These are phyloP conservation scores for Alfaro cultratus DNA, from an alignment of 2,797 vertebrate species.

Conservation along the genomic window DNA sequence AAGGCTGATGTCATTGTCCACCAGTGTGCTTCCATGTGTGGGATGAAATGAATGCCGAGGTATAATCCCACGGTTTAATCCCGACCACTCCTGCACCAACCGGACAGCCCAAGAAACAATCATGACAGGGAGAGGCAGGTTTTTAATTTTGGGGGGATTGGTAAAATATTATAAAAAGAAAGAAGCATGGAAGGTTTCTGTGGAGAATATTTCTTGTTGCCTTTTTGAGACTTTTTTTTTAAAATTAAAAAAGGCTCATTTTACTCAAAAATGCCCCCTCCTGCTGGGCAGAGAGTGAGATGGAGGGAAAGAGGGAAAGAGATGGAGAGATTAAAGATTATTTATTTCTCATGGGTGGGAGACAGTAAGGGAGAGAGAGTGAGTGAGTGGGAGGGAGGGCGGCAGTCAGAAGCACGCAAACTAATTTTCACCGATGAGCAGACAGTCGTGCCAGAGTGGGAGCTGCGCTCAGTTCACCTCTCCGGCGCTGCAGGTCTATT, in stretches of 20 bases:
- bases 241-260: conserved; percentile 50
- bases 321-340: conserved; percentile 68
- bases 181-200: conserved; percentile 8
- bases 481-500: conserved; percentile 28
- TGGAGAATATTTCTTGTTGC: conserved; percentile 36
- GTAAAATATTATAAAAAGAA: background rate
- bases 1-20: conserved; percentile 77
- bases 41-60: conserved; percentile 74
- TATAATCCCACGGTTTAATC: conserved; percentile 79
- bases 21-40: conserved; percentile 49
- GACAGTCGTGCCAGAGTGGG: conserved; percentile 63
- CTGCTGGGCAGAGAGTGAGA: conserved; percentile 36
- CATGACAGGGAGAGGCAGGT: conserved; percentile 1
- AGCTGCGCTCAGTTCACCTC: conserved; percentile 60
- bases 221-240: conserved; percentile 28
- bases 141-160: background rate
- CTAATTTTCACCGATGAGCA: conserved; percentile 72
- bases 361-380: conserved; percentile 60
- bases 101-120: conserved; percentile 43
- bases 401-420: conserved; percentile 76
- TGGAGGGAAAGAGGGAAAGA: conserved; percentile 37
- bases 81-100: conserved; percentile 67
- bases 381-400: conserved; percentile 68
- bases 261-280: conserved; percentile 60
- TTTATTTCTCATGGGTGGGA: conserved; percentile 75